These are phyloP conservation scores for Holothuria scabra DNA, from an alignment of 53 echinoderm and acorn worm species.

Conservation along the genomic window DNA sequence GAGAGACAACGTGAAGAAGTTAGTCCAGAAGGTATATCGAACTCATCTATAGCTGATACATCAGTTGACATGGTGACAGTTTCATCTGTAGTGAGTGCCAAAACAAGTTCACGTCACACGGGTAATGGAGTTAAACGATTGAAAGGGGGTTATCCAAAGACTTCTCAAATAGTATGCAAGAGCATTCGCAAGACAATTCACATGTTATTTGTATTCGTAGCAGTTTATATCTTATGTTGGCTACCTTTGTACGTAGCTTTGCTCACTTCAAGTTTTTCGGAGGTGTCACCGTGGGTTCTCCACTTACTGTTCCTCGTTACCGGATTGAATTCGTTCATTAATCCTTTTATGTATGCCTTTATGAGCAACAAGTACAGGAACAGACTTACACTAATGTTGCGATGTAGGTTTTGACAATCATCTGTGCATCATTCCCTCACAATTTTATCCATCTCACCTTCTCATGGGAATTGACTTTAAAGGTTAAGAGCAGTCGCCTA, in stretches of 20 bases:
- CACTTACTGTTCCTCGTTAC: not conserved
- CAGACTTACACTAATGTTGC: not conserved
- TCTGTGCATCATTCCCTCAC: too few species aligned
- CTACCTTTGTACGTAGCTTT: not conserved
- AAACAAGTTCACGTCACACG: not conserved
- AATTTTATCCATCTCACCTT: too few species aligned
- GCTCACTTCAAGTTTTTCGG: not conserved
- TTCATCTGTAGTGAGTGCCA: not conserved
- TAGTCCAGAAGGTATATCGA: not conserved
- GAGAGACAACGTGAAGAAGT: not conserved
- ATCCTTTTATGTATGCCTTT: conserved; percentile 7
- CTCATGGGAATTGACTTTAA: too few species aligned
- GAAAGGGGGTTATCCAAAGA: not conserved
- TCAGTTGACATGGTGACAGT: not conserved
- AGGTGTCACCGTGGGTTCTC: not conserved
- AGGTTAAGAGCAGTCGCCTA: too few species aligned
- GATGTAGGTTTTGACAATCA: too few species aligned
- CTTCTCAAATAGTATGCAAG: not conserved
- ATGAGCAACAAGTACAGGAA: not conserved
- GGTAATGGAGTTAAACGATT: not conserved
- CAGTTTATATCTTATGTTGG: not conserved
- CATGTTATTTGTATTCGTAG: not conserved
- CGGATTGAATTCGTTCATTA: not conserved
- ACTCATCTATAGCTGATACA: not conserved
- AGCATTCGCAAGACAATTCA: not conserved